Evolutionary conservation across 2,888 invertebrate genomes (phyloP).

Genomic region (Ormia ochracea): DNA sequence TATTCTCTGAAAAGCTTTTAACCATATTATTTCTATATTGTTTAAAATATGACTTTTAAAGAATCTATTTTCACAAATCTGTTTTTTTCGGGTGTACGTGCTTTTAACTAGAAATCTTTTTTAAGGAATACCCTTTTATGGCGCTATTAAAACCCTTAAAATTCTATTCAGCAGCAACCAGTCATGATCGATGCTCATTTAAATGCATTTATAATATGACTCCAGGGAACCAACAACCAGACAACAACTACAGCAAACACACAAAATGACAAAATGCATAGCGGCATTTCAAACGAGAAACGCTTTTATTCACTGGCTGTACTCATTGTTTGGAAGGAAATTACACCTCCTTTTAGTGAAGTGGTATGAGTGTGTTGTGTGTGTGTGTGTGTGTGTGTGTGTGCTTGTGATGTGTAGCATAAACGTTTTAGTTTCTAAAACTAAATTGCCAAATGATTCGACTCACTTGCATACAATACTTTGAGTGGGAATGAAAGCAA

Average conservation of each 20-base stretch:
- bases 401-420: not conserved
- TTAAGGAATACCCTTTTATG: not conserved
- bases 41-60: too few species aligned
- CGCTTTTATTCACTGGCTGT: not conserved
- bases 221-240: conserved; percentile 58
- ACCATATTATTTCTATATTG: too few species aligned
- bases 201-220: conserved; percentile 66
- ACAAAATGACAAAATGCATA: conserved; percentile 67
- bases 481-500: not conserved
- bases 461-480: conserved; percentile 14
- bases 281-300: conserved; percentile 31
- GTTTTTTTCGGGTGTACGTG: too few species aligned
- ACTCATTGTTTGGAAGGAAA: not conserved
- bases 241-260: conserved; percentile 24
- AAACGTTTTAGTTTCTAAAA: conserved; percentile 26
- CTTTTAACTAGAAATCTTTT: too few species aligned
- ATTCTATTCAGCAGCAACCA: conserved; percentile 41
- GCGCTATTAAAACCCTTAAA: not conserved
- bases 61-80: too few species aligned
- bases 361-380: not conserved
- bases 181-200: conserved; percentile 65
- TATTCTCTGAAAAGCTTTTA: too few species aligned
- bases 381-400: not conserved
- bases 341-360: not conserved
- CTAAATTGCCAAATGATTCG: conserved; percentile 45